Evolutionary conservation across 2,113 vertebrate species (phyloP).

Genomic region (Nettapus auritus): DNA sequence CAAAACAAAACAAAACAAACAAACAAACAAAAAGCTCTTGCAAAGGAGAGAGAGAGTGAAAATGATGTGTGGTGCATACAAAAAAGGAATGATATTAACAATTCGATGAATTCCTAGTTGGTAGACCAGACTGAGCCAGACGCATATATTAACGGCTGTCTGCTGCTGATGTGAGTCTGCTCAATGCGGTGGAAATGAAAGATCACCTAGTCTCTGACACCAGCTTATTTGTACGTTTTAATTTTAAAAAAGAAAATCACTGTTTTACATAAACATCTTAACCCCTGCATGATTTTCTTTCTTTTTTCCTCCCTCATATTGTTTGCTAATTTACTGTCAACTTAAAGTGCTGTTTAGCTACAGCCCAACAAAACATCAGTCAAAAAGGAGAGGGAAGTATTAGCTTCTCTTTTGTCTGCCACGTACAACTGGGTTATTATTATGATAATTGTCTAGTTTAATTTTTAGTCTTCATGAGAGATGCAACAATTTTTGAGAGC

Average conservation of each 20-base stretch:
- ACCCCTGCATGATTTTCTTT: slow-evolving; percentile 57
- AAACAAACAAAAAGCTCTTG: slow-evolving; percentile 77
- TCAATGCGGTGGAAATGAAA: slow-evolving; percentile 87
- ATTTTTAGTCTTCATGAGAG: slow-evolving; percentile 59
- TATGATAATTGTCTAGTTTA: slow-evolving; percentile 60
- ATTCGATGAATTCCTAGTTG: slow-evolving; percentile 86
- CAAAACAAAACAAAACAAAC: slow-evolving; percentile 62
- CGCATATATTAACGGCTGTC: slow-evolving; percentile 96
- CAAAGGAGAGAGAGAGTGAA: slow-evolving; percentile 84
- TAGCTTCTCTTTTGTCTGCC: slow-evolving; percentile 71
- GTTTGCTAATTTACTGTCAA: slow-evolving; percentile 73
- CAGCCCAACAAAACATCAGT: slow-evolving; percentile 60
- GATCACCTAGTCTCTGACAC: slow-evolving; percentile 79
- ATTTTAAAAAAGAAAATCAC: slow-evolving; percentile 79
- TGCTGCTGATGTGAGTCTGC: slow-evolving; percentile 87
- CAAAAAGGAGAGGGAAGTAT: slow-evolving; percentile 55
- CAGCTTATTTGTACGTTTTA: slow-evolving; percentile 81
- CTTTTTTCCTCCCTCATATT: slow-evolving; percentile 40
- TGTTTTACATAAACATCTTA: slow-evolving; percentile 74
- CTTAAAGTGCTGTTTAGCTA: slow-evolving; percentile 60
- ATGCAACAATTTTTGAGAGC: slow-evolving; percentile 59
- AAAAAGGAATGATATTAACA: slow-evolving; percentile 91
- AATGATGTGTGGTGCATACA: slow-evolving; percentile 90
- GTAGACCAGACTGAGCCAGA: slow-evolving; percentile 93
- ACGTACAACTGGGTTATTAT: slow-evolving; percentile 60